Conservation (phyloP, 1,140 invertebrate genomes). For the Galendromus occidentalis region DNA sequence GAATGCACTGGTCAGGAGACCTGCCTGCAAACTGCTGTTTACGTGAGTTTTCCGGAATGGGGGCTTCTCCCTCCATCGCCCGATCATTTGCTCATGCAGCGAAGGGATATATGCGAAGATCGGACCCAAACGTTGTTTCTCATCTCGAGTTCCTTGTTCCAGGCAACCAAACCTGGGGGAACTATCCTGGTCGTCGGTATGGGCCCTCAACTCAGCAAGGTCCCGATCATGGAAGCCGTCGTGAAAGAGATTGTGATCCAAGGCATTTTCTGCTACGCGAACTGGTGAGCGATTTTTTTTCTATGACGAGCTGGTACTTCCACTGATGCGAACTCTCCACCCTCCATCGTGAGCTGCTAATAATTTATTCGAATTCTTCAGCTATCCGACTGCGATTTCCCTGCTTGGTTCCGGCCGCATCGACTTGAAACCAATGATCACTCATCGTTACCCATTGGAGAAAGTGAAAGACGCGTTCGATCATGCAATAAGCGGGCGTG, state of each 20-base stretch:
- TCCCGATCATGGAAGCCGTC: constrained; percentile 59
- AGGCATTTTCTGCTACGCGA: constrained; percentile 74
- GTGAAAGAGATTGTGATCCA: constrained; percentile 68
- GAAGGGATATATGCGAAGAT: no score
- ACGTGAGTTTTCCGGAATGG: background rate
- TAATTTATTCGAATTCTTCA: constrained; percentile 20
- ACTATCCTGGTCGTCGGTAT: constrained; percentile 62
- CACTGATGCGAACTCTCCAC: no score
- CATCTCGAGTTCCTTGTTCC: background rate
- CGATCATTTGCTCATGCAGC: no score
- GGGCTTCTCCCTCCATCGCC: no score
- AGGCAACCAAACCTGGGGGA: constrained; percentile 66
- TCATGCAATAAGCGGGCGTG: background rate
- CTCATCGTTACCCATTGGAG: background rate
- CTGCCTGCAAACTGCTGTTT: constrained; percentile 47
- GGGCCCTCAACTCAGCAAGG: constrained; percentile 48
- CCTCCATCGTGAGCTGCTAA: no score
- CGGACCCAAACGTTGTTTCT: no score
- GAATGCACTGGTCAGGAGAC: constrained; percentile 67
- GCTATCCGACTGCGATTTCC: constrained; percentile 32
- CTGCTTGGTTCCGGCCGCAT: constrained; percentile 19
- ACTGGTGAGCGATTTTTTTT: constrained; percentile 43
- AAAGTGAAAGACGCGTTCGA: background rate
- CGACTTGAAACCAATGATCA: background rate
- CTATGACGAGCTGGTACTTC: no score